A percentile compares a stretch with the other conserved stretches of the same genome.
Conservation (phyloP, 1,140 invertebrate species). For the Harlomillsia oculata region DNA sequence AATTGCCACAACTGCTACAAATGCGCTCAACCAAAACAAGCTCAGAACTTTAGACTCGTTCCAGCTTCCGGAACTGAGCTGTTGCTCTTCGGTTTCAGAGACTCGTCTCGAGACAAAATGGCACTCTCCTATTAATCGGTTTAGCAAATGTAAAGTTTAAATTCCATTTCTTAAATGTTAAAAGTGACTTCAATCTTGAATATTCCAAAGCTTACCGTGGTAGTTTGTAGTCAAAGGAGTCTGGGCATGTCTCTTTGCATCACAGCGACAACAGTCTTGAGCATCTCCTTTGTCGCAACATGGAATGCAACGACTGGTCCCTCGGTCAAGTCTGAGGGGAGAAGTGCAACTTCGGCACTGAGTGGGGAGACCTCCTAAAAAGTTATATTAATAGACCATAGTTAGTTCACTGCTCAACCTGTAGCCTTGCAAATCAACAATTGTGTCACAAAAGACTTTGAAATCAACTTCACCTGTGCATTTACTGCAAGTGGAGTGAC, state of each 20-base stretch:
- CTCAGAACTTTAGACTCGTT: conserved; percentile 22
- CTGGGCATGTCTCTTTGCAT: conserved; percentile 28
- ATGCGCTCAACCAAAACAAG: conserved; percentile 30
- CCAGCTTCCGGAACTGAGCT: conserved; percentile 16
- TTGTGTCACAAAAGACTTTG: no score
- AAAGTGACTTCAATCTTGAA: background rate
- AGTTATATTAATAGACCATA: background rate
- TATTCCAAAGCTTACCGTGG: conserved; percentile 14
- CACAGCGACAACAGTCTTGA: conserved; percentile 34
- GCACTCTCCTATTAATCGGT: conserved; percentile 26
- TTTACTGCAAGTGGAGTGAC: conserved; percentile 29
- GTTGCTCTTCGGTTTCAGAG: conserved; percentile 25
- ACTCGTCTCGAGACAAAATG: conserved; percentile 32
- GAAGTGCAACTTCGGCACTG: conserved; percentile 27
- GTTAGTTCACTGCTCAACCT: no score
- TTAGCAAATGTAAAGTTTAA: background rate
- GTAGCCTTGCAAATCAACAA: no score
- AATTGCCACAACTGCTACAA: conserved; percentile 16
- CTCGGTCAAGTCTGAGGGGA: conserved; percentile 31
- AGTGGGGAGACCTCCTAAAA: conserved; percentile 22
- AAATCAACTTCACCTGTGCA: conserved; percentile 33
- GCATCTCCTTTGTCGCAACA: conserved; percentile 25
- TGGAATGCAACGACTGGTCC: conserved; percentile 30
- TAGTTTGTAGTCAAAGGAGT: conserved; percentile 14
- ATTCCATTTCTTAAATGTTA: background rate